A percentile compares a stretch with the other conserved stretches of the same genome.
These are phyloP conservation scores for Cosmorhoe ocellata DNA, from an alignment of 2,888 invertebrate species.

Conservation along the genomic window DNA sequence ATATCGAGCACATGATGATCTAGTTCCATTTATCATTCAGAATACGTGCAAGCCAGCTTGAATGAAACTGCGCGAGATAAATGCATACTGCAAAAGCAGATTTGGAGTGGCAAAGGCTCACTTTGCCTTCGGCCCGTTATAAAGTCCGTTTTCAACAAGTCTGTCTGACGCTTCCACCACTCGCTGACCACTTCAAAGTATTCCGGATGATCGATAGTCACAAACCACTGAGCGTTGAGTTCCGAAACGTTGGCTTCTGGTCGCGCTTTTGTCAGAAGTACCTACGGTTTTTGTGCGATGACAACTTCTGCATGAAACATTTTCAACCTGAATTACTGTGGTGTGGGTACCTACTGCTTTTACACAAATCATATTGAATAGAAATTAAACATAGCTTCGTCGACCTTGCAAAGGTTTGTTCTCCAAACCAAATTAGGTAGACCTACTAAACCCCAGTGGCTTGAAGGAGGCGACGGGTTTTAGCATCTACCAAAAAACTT, in stretches of 20 bases:
- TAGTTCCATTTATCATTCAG: no score
- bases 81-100: background rate
- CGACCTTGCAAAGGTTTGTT: no score
- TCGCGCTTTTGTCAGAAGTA: background rate
- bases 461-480: no score
- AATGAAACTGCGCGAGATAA: background rate
- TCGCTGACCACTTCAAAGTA: slow-evolving; percentile 44
- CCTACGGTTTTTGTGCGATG: background rate
- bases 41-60: no score
- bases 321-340: no score
- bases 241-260: slow-evolving; percentile 2
- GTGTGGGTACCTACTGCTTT: no score
- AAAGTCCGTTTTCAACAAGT: slow-evolving; percentile 44
- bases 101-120: background rate
- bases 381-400: no score
- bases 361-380: no score
- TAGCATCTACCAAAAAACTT: no score
- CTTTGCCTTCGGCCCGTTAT: slow-evolving; percentile 34
- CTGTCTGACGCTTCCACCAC: slow-evolving; percentile 17
- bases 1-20: no score
- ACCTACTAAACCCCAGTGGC: no score
- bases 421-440: no score
- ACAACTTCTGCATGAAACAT: background rate
- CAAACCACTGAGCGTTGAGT: slow-evolving; percentile 5
- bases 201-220: slow-evolving; percentile 17